Evolutionary conservation across 2,797 vertebrate species (phyloP), one percentile per base, ranked within the genome.

Genomic region (Danionella dracula): DNA sequence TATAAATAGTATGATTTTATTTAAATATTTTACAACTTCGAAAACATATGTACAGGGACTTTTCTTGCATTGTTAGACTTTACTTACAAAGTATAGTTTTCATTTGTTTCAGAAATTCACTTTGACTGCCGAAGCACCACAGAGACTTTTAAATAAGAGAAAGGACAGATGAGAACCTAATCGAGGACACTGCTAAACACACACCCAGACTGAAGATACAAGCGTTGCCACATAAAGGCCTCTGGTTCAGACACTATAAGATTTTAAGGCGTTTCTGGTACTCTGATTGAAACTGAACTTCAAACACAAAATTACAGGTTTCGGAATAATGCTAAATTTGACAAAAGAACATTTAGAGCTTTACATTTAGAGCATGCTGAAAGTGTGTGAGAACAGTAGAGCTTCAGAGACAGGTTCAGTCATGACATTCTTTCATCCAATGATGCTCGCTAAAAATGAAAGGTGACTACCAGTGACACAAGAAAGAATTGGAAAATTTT

Each of bases 1-100:
- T 96, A 98, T 93, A 98, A 99, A 98, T 96, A 97, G 93, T 95
- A 93, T 90, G 93, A 92, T 86, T 98, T 98, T 97, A 97, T 97
- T 90, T 95, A 96, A 97, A 96, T 98, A 95, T 92, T 94, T 90
- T 95, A 96, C 94, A 97, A 86, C 90, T 93, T 92, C 92, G 86
- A 93, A 94, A 95, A 95, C 90, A 90, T 94, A 97, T 96, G 92
- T 96, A 98, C 93, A 96, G 83, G 91, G 92, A 85, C 84, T 79
- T 86, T 81, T 85, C 86, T 84, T 89, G 89, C 85, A 85, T 87
- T 85, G 78, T 85, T 85, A 87, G 79, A 88, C 77, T 76, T 74
- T 81, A 85, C 80, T 83, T 32, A 76, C 66, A 78, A 71, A 42
- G 62, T 80, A 71, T 71, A 70, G 75, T 76, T 78, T 73, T 81